Conservation (phyloP, 2,888 invertebrate genomes). For the Eristalis tenax region DNA sequence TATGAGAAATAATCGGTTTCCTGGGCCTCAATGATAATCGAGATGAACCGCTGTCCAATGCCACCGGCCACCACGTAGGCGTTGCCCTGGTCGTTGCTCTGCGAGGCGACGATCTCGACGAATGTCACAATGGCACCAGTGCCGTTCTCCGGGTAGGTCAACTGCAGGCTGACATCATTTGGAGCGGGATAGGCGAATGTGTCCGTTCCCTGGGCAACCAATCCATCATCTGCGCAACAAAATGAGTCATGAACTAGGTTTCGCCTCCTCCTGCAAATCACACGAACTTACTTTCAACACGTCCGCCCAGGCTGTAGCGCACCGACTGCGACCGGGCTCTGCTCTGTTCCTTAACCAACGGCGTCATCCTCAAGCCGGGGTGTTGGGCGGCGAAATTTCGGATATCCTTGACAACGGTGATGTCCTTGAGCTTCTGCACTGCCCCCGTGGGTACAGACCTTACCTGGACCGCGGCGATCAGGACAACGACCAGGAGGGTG, state of each 20-base stretch:
- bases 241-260: no score
- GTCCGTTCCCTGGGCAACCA: constrained; percentile 78
- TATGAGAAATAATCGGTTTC: constrained; percentile 77
- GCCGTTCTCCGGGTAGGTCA: constrained; percentile 78
- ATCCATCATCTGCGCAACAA: constrained; percentile 75
- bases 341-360: constrained; percentile 73
- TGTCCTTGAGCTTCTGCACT: constrained; percentile 59
- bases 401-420: constrained; percentile 76
- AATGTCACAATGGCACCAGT: constrained; percentile 76
- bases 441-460: constrained; percentile 22
- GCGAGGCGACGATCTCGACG: constrained; percentile 76
- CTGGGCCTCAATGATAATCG: constrained; percentile 77
- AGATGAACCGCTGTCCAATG: constrained; percentile 78
- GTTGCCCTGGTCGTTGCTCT: constrained; percentile 76
- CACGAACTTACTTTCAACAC: constrained; percentile 75
- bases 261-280: background rate
- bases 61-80: constrained; percentile 80
- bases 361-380: constrained; percentile 75
- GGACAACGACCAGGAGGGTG: constrained; percentile 24
- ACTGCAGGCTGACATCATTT: constrained; percentile 77
- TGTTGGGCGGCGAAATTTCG: constrained; percentile 75
- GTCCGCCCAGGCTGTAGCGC: constrained; percentile 77
- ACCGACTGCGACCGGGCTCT: constrained; percentile 73
- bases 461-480: constrained; percentile 31
- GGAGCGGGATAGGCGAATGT: constrained; percentile 74